phyloP scores from a whole-genome alignment of 2,113 vertebrate genomes.

The Cepphus grylle region DNA sequence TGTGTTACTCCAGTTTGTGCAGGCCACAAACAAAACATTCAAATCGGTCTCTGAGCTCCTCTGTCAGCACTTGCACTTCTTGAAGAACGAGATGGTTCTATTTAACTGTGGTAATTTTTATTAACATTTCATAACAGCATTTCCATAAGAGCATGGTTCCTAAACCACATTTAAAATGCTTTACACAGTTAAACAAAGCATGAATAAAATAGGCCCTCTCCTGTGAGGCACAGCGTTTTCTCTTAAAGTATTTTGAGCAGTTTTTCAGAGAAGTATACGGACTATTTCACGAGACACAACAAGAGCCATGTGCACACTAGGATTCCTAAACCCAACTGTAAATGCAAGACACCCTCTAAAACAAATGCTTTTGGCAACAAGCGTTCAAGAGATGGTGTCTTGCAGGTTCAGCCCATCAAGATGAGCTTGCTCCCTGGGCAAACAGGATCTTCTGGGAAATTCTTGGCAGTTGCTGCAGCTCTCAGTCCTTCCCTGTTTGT shows the following conservation, averaged over 20 bases:
- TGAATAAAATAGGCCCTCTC: neutral
- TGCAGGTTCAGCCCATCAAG: neutral
- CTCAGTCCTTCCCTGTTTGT: neutral
- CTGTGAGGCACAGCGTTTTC: neutral
- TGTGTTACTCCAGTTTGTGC: neutral
- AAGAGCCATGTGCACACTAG: neutral
- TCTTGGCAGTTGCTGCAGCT: neutral
- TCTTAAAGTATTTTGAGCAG: neutral
- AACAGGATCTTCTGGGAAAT: neutral
- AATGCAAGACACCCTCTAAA: neutral
- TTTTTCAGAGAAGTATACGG: neutral
- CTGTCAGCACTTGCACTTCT: neutral
- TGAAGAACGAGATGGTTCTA: neutral
- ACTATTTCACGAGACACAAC: neutral
- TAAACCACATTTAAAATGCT: slow-evolving; percentile 17
- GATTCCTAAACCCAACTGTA: neutral
- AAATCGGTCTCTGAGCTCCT: neutral
- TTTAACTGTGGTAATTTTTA: slow-evolving; percentile 13
- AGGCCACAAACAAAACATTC: neutral
- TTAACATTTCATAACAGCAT: slow-evolving; percentile 3
- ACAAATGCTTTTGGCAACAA: neutral
- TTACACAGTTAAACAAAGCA: slow-evolving; percentile 21
- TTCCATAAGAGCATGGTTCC: neutral
- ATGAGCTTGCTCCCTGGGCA: neutral
- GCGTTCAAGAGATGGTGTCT: fast-evolving